Evolutionary conservation across 1,140 invertebrate species (phyloP), one percentile per base, ranked within the genome.

Genomic region (Saccostrea glomerata): DNA sequence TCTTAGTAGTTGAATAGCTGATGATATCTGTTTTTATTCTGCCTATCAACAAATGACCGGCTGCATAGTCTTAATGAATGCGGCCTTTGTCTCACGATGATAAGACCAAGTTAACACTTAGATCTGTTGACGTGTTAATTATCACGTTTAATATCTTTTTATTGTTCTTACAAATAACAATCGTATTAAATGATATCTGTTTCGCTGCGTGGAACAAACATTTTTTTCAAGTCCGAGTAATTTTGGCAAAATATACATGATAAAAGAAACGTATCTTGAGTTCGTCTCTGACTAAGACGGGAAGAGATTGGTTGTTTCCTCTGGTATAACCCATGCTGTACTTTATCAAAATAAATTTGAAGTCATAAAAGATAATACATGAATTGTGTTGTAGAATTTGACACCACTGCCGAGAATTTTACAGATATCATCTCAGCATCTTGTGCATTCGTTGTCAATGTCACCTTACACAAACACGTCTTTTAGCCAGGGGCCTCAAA

Each of bases 1-100:
- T 77, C 70, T 77, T 77, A 25, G 70, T 77, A 77, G 70, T 77
- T 77, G 70, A 77, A 77, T 77, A 77, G 70, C 70, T 77, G 70
- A 77, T 77, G 70, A 77, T 77, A 77, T 77, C 70, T 77, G 70
- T 77, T 77, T 77, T 77, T 77, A 77, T 77, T 36, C 70, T 30
- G 70, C 70, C 70, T 77, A 77, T 77, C 70, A 77, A 77, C 70
- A 77, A 77, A 77, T 77, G 70, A 36, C 70, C 25, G 70, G 23
- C 25, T 77, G 30, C 30, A 30, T 77, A 77, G 70, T 30, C 70
- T 40, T 77, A 77, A 77, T 77, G 70, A 77, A 77, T 77, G 25
- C 70, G 3, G 70, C 70, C 25, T 77, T 77, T 77, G 70, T 77
- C 70, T 36, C 12, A 36, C 7, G 0, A 15, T 77, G 70, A 77